These are phyloP conservation scores for Forbesichthys papilliferus DNA, from an alignment of 2,113 vertebrate genomes.

Conservation along the genomic window DNA sequence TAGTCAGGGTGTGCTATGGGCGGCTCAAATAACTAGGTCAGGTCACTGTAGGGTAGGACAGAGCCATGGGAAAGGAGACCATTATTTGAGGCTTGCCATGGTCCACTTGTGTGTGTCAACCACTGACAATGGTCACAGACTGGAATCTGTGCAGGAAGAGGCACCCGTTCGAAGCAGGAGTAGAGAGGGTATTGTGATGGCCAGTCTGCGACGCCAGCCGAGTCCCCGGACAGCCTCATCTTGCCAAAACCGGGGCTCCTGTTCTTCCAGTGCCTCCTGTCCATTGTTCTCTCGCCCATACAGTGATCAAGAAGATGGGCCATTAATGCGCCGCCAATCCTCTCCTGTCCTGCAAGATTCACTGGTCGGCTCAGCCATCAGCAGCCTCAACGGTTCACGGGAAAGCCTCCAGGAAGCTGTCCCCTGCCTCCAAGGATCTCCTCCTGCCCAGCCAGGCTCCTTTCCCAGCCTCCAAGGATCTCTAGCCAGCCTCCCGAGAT, in stretches of 20 bases:
- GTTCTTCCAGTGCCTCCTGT: conserved; percentile 73
- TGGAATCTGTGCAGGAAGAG: conserved; percentile 67
- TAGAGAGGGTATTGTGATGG: conserved; percentile 37
- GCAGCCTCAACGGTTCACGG: conserved; percentile 6
- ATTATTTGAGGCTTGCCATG: conserved; percentile 60
- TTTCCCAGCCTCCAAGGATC: conserved; percentile 33
- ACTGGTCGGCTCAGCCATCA: not conserved
- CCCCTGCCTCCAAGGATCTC: not conserved
- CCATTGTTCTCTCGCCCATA: conserved; percentile 70
- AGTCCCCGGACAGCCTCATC: conserved; percentile 43
- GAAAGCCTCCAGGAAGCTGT: conserved; percentile 39
- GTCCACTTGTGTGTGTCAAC: conserved; percentile 70
- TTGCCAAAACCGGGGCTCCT: conserved; percentile 69
- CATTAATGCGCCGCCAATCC: conserved; percentile 52
- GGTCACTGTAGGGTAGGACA: conserved; percentile 46
- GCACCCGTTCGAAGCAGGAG: conserved; percentile 25
- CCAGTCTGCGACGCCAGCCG: conserved; percentile 50
- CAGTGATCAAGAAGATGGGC: conserved; percentile 69
- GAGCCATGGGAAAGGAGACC: conserved; percentile 52
- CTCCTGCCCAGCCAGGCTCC: conserved; percentile 18
- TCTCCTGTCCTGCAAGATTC: conserved; percentile 69
- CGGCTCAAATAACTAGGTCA: conserved; percentile 55
- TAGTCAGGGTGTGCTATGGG: conserved; percentile 33
- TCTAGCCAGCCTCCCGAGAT: conserved; percentile 44
- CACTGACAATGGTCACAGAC: conserved; percentile 59